phyloP scores from a whole-genome alignment of 2,888 invertebrate species.

The Athalia circularis region DNA sequence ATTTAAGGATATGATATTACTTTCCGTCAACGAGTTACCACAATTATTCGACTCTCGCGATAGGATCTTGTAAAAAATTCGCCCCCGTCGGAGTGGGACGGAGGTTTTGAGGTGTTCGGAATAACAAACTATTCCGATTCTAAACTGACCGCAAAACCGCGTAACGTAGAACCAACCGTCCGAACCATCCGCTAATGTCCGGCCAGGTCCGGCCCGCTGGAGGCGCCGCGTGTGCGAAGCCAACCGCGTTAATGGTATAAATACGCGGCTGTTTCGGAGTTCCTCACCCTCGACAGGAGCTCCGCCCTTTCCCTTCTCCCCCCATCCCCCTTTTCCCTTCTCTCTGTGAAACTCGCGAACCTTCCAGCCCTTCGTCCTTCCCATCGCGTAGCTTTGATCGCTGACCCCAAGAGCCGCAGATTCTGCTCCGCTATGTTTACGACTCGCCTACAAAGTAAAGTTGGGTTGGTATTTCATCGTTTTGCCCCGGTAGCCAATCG shows the following conservation, averaged over 20 bases:
- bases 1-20: too few species aligned
- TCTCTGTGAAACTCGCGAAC: too few species aligned
- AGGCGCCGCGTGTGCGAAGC: constrained; percentile 28
- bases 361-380: constrained; percentile 12
- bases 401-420: constrained; percentile 33
- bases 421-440: not conserved
- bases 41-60: too few species aligned
- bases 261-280: constrained; percentile 19
- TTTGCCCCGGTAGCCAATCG: constrained; percentile 7
- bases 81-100: not conserved
- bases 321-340: too few species aligned
- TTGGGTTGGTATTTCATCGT: constrained; percentile 2
- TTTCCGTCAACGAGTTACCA: too few species aligned
- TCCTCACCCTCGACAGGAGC: constrained; percentile 4
- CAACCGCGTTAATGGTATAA: constrained; percentile 38
- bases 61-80: too few species aligned
- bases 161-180: constrained; percentile 39
- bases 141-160: constrained; percentile 54
- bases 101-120: not conserved
- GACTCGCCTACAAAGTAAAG: constrained; percentile 1
- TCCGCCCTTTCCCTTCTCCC: too few species aligned
- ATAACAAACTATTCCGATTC: constrained; percentile 44
- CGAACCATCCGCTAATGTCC: constrained; percentile 53
- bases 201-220: not conserved
- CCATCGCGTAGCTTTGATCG: constrained; percentile 27